Evolutionary conservation across 2,797 vertebrate genomes (phyloP).

Genomic region (Spea hammondii): DNA sequence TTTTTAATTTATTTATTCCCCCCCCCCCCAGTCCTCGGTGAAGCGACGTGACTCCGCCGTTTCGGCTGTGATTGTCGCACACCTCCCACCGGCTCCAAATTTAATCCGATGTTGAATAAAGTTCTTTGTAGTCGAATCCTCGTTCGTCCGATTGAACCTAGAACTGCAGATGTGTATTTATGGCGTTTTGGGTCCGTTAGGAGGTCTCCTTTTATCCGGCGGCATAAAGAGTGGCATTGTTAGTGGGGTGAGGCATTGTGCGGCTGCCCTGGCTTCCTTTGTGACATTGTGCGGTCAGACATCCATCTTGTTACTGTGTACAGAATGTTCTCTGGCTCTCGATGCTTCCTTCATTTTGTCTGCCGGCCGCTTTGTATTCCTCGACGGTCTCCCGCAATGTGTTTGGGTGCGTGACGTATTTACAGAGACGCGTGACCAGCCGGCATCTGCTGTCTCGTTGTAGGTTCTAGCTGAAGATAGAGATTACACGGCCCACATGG

Average conservation of each 20-base stretch:
- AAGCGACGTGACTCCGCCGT: too few relatives aligned
- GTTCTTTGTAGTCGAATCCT: neutral
- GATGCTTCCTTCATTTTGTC: conserved; percentile 12
- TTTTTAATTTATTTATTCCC: too few relatives aligned
- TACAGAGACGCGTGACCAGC: neutral
- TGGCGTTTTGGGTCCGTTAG: neutral
- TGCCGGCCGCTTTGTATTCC: conserved; percentile 28
- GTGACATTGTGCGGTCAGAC: neutral
- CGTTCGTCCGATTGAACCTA: neutral
- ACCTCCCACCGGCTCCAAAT: neutral
- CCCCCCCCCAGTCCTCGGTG: too few relatives aligned
- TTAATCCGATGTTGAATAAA: neutral
- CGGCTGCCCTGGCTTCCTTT: conserved; percentile 37
- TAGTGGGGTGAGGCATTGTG: conserved; percentile 6
- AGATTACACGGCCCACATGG: too few relatives aligned
- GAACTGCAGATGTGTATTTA: conserved; percentile 13
- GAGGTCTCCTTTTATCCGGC: conserved; percentile 11
- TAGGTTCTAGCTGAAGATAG: too few relatives aligned
- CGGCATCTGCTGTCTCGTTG: too few relatives aligned
- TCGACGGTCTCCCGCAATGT: neutral
- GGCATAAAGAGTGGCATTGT: conserved; percentile 27
- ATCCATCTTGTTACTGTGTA: conserved; percentile 36
- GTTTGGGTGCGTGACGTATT: neutral
- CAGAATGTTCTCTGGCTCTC: conserved; percentile 35
- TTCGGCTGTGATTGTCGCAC: neutral